Base-by-base conservation (phyloP, 1,140 invertebrate species). In the Spodoptera frugiperda region DNA sequence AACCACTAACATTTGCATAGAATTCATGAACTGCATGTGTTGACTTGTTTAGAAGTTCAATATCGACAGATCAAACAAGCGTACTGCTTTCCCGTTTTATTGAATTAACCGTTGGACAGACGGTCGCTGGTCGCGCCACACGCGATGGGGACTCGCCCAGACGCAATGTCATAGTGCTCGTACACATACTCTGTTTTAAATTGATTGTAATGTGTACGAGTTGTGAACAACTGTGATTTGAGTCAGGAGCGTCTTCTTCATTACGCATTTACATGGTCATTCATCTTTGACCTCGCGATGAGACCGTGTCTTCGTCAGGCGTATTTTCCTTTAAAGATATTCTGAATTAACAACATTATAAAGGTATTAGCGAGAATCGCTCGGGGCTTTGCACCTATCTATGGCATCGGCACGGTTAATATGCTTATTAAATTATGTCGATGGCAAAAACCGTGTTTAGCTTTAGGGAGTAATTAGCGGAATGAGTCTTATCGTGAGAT, bases 381-480 rank as follows among this genome's bases (percentile, higher is more conserved):
- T 84, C 77, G 73, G 82, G 87, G 91, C 86, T 71, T 65, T 54
- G 78, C 71, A 83, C 82, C 84, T 93, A 93, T 93, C 91, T 89
- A 87, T 86, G 81, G 83, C 85, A 91, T 91, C 88, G 85, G 85
- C 78, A 85, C 84, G 88, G 83, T 89, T 92, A 93, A 93, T 93
- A 89, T 87, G 88, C 88, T 92, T 93, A 93, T 93, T 93, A 93
- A 91, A 89, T 92, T 90, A 91, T 89, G 84, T 91, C 87, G 89
- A 91, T 88, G 84, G 92, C 89, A 91, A 91, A 91, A 92, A 88
- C 82, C 77, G 83, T 85, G 83, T 92, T 89, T 93, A 89, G 92
- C 91, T 93, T 91, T 91, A 93, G 92, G 91, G 92, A 93, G 92
- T 93, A 93, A 93, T 93, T 93, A 93, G 88, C 85, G 81, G 87